Evolutionary conservation across 2,888 invertebrate genomes (phyloP), one percentile per base, ranked within the genome.

Genomic region (Eilema depressum): DNA sequence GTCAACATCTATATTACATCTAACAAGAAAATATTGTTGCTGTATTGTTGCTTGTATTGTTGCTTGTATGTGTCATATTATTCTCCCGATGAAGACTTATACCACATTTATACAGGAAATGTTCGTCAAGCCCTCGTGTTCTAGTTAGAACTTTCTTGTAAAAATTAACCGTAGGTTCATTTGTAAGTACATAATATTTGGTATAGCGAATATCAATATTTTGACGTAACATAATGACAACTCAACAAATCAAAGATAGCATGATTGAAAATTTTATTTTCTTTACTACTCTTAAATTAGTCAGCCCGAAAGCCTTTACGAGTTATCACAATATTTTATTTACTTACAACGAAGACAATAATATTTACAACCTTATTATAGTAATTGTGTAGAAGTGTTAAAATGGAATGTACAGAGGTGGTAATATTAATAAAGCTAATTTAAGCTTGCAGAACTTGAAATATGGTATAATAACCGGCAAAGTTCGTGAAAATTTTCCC

Each of bases 311-410:
- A 53, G 63, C 74, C 74, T 59, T 60, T 65, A 70, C 20, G 26
- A 25, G 61, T 75, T 81, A 81, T 81, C 81, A 81, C 81, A 81
- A 71, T 81, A 79, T 69, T 68, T 79, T 76, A 76, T 73, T 69
- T 69, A 64, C 71, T 78, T 69, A 72, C 56, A 69, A 41, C 66
- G 70, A 71, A 81, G 28, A 74, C 67, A 68, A 62, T 67, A 64
- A 74, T 78, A 80, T 78, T 72, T 82, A 82, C 80, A 81, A 25
- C 53, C 65, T 72, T 63, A 75, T 70, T 73, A 37, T 37, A 61
- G 11, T 65, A 80, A 73, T 33, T 69, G 72, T 70, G 71, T 68
- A 41, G 63, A 68, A 70, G 73, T 63, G 63, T 78, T 69, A 53
- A 74, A 66, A 66, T 76, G 77, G 76, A 81, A 83, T 76, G 60